phyloP scores from a whole-genome alignment of 1,140 invertebrate species.

The Drusus annulatus region DNA sequence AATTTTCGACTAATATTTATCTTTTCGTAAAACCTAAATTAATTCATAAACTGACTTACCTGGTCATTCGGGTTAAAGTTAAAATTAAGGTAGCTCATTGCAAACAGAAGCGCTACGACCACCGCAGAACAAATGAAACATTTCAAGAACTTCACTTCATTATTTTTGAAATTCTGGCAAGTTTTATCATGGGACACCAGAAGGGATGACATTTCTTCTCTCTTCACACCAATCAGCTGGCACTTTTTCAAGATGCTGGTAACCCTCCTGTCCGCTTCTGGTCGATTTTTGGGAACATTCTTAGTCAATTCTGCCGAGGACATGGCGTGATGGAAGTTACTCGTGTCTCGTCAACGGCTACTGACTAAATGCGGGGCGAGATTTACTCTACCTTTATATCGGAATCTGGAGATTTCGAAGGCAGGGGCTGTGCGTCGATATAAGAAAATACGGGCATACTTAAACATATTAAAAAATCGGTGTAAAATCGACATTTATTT shows the following conservation, averaged over 20 bases:
- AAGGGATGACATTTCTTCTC: conserved; percentile 28
- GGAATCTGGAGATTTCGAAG: neutral
- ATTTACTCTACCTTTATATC: neutral
- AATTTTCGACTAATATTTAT: no score
- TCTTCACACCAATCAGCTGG: conserved; percentile 45
- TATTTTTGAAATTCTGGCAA: no score
- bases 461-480: no score
- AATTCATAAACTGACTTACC: neutral
- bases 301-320: conserved; percentile 14
- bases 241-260: conserved; percentile 49
- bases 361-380: conserved; percentile 8
- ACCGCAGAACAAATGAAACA: neutral
- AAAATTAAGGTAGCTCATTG: conserved; percentile 16
- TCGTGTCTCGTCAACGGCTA: neutral
- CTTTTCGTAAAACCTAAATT: no score
- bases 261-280: conserved; percentile 48
- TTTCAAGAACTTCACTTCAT: no score
- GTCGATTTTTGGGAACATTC: conserved; percentile 40
- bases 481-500: no score
- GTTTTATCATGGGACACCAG: no score
- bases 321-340: neutral
- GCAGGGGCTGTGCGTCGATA: neutral
- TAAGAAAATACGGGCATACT: no score
- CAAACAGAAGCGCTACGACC: neutral
- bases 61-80: conserved; percentile 24